Evolutionary conservation across 2,797 vertebrate species (phyloP).

Genomic region (Oophaga sylvatica): DNA sequence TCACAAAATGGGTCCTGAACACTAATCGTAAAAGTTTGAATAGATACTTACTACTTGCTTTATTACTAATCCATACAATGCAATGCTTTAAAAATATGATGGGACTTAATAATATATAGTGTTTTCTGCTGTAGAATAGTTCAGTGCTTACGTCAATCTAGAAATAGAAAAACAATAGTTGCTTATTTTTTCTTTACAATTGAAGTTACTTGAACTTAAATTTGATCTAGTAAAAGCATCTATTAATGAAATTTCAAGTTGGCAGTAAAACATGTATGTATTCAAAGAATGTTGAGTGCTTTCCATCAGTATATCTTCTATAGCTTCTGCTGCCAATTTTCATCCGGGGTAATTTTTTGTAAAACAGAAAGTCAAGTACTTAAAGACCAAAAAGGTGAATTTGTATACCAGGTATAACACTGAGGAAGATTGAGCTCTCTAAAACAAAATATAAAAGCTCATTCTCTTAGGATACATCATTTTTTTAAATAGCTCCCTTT

Average conservation of each 20-base stretch:
- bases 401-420: too few species aligned
- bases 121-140: not conserved
- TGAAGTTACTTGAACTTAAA: not conserved
- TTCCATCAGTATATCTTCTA: not conserved
- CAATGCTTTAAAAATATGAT: not conserved
- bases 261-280: too few species aligned
- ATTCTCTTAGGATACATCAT: not conserved
- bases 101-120: not conserved
- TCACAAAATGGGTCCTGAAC: not conserved
- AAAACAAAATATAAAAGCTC: too few species aligned
- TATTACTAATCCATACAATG: not conserved
- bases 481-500: not conserved
- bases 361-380: not conserved
- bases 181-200: not conserved
- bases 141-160: not conserved
- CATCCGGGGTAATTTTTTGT: not conserved
- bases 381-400: not conserved
- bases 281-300: too few species aligned
- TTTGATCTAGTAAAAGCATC: too few species aligned
- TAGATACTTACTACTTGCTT: not conserved
- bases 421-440: too few species aligned
- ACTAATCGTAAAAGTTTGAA: not conserved
- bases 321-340: not conserved
- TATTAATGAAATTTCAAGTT: too few species aligned
- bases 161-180: not conserved